Evolutionary conservation across 2,113 vertebrate species (phyloP).

Genomic region (Ranitomeya imitator): DNA sequence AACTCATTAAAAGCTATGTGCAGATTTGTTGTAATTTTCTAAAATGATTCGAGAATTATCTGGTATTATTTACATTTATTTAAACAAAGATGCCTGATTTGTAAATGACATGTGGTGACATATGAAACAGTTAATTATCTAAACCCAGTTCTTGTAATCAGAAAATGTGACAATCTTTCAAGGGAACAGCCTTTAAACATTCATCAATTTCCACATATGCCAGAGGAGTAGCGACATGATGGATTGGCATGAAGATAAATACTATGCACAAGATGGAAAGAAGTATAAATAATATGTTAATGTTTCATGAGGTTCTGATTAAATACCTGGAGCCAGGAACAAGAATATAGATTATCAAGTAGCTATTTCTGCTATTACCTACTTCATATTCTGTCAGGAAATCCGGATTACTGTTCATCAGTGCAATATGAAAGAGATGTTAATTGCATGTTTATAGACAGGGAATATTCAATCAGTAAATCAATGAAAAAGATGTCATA

Average conservation of each 20-base stretch:
- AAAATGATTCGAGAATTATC: background rate
- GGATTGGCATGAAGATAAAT: constrained; percentile 45
- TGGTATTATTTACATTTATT: constrained; percentile 33
- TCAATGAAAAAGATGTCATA: constrained; percentile 3
- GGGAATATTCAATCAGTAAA: constrained; percentile 35
- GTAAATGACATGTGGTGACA: constrained; percentile 34
- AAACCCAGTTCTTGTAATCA: constrained; percentile 28
- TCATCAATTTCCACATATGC: constrained; percentile 40
- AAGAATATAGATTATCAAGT: constrained; percentile 26
- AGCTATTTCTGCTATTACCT: constrained; percentile 5
- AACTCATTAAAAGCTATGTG: constrained; percentile 6
- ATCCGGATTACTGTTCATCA: background rate
- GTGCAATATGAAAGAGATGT: constrained; percentile 14
- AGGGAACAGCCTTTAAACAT: constrained; percentile 35
- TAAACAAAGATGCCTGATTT: constrained; percentile 39
- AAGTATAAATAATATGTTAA: constrained; percentile 46
- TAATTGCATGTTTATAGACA: constrained; percentile 44
- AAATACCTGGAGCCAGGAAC: constrained; percentile 29
- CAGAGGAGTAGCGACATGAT: constrained; percentile 36
- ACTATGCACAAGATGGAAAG: constrained; percentile 37
- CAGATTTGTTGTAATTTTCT: constrained; percentile 5
- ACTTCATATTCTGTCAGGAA: constrained; percentile 8
- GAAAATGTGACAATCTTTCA: constrained; percentile 45
- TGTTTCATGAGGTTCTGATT: constrained; percentile 43
- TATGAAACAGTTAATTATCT: constrained; percentile 38